These are phyloP conservation scores for Xylocampa areola DNA, from an alignment of 2,888 invertebrate species.

Conservation along the genomic window DNA sequence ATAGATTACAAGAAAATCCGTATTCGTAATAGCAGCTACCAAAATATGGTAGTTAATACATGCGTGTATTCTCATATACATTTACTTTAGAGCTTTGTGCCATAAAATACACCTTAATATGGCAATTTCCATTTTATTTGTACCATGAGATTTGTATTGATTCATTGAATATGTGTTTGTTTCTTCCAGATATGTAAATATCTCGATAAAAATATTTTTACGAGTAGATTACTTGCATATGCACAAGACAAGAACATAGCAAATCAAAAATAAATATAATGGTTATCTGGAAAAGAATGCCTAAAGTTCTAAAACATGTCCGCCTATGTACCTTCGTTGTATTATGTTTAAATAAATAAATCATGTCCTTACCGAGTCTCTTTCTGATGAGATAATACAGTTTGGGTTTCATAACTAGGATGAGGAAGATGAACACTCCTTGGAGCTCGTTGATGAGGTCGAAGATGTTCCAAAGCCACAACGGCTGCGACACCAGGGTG, in stretches of 20 bases:
- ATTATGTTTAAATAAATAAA: neutral
- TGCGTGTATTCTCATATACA: neutral
- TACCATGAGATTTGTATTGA: slow-evolving; percentile 9
- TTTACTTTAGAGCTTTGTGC: neutral
- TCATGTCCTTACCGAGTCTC: slow-evolving; percentile 85
- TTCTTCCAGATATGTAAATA: neutral
- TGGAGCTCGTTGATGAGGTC: slow-evolving; percentile 93
- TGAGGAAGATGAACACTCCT: slow-evolving; percentile 93
- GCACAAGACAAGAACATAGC: neutral
- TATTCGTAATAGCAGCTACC: neutral
- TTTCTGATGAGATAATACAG: slow-evolving; percentile 90
- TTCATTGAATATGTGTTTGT: slow-evolving; percentile 1
- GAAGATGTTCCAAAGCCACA: slow-evolving; percentile 87
- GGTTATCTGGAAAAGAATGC: no score
- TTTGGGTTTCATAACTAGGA: slow-evolving; percentile 92
- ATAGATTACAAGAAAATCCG: slow-evolving; percentile 16
- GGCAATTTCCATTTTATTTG: slow-evolving; percentile 14
- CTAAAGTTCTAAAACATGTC: no score
- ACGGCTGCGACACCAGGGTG: slow-evolving; percentile 86
- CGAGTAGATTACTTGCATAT: slow-evolving; percentile 7
- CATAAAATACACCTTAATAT: slow-evolving; percentile 1
- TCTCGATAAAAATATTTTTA: slow-evolving; percentile 23
- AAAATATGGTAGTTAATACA: neutral
- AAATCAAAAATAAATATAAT: neutral
- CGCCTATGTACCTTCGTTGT: no score